Percentiles rank a stretch among this genome's conserved stretches.
These are phyloP conservation scores for Pelosia muscerda DNA, from an alignment of 2,888 invertebrate genomes.

Conservation along the genomic window DNA sequence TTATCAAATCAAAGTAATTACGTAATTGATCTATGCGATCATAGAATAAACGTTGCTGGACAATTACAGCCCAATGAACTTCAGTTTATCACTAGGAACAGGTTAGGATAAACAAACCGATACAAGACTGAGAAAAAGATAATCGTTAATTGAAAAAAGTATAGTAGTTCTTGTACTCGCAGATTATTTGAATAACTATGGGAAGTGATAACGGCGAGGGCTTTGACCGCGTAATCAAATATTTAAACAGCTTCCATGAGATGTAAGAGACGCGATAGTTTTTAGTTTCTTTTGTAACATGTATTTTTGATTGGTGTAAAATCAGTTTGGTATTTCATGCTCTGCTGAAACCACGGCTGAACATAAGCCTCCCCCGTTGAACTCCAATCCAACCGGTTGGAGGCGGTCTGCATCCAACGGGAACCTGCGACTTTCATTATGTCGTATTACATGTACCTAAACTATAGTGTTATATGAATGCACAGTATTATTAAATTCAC, in stretches of 20 bases:
- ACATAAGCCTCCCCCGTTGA: too few relatives aligned
- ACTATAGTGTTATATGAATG: too few relatives aligned
- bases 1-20: not conserved
- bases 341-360: too few relatives aligned
- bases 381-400: too few relatives aligned
- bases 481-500: too few relatives aligned
- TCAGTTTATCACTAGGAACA: not conserved
- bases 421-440: too few relatives aligned
- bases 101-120: constrained; percentile 21
- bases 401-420: too few relatives aligned
- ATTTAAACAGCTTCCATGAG: constrained; percentile 65
- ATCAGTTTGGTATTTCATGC: not conserved
- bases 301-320: constrained; percentile 13
- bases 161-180: constrained; percentile 26
- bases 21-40: not conserved
- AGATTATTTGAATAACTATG: constrained; percentile 46
- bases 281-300: constrained; percentile 39
- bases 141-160: constrained; percentile 30
- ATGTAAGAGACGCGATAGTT: constrained; percentile 58
- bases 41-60: not conserved
- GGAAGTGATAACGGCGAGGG: constrained; percentile 66
- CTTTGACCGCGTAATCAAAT: constrained; percentile 72
- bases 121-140: constrained; percentile 26
- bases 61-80: constrained; percentile 14
- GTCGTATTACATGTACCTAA: too few relatives aligned